These are phyloP conservation scores for Porites lobata DNA, from an alignment of 92 coral and sea anemone species.

Conservation along the genomic window DNA sequence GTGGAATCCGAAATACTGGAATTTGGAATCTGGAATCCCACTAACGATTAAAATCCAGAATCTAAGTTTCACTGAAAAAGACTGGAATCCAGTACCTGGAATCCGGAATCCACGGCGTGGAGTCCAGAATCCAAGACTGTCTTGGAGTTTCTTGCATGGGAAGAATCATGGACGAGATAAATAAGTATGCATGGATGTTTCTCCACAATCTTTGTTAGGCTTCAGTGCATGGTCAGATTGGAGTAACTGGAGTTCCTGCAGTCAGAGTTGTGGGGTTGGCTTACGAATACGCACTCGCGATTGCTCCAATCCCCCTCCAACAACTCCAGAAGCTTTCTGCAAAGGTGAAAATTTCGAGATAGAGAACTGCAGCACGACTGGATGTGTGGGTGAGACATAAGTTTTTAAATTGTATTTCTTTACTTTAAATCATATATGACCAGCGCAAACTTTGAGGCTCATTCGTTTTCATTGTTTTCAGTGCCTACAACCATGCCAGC, in stretches of 20 bases:
- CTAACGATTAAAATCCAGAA: no score
- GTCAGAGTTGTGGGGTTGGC: background rate
- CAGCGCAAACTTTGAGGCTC: no score
- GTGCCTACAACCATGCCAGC: background rate
- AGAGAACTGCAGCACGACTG: background rate
- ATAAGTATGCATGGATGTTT: background rate
- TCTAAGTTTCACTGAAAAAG: no score
- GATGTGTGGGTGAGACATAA: background rate
- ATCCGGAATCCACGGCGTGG: no score
- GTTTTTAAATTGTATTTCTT: background rate
- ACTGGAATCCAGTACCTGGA: no score
- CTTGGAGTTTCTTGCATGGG: no score
- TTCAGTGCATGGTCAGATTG: background rate
- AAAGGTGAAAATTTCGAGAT: background rate
- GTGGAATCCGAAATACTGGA: no score
- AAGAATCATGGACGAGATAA: no score
- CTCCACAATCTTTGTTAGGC: background rate
- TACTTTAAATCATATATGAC: background rate
- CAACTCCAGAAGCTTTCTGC: background rate
- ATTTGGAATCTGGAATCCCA: no score
- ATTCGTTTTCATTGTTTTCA: background rate
- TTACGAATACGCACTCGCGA: background rate
- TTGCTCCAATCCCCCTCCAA: conserved; percentile 6
- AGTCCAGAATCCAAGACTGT: no score
- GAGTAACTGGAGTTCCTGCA: background rate